Percentiles rank a stretch among this genome's conserved stretches.
Conservation (phyloP, 2,113 vertebrate genomes). For the Neotragus moschatus region DNA sequence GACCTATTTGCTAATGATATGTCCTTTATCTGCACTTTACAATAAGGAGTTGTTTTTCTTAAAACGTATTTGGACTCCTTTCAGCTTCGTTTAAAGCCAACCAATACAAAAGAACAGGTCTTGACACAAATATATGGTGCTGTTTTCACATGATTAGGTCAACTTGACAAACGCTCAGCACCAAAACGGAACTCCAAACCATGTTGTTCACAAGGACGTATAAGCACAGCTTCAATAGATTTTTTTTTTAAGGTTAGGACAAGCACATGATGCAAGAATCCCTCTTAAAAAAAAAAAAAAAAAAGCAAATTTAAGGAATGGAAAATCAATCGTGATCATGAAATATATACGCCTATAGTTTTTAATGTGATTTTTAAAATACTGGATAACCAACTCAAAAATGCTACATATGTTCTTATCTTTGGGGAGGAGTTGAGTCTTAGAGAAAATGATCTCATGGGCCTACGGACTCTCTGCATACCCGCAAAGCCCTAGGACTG, state of each 20-base stretch:
- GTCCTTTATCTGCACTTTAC: conserved; percentile 5
- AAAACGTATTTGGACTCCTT: not conserved
- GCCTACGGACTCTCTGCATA: not conserved
- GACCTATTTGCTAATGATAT: not conserved
- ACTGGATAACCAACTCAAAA: conserved; percentile 7
- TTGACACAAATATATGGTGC: not conserved
- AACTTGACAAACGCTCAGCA: conserved; percentile 16
- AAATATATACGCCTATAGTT: conserved; percentile 17
- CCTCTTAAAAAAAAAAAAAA: not conserved
- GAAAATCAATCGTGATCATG: conserved; percentile 54
- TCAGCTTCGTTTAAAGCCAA: conserved; percentile 29
- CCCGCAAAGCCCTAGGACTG: not conserved
- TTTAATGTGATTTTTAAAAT: conserved; percentile 51
- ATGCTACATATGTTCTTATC: not conserved
- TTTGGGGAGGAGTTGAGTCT: not conserved
- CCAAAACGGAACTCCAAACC: not conserved
- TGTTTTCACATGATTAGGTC: conserved; percentile 47
- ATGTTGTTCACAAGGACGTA: not conserved
- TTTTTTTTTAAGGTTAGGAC: not conserved
- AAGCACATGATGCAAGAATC: not conserved
- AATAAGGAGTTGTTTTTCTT: not conserved
- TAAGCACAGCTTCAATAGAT: not conserved
- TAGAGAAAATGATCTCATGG: not conserved
- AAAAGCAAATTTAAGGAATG: not conserved
- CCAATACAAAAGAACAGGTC: conserved; percentile 18